Evolutionary conservation across 2,888 invertebrate species (phyloP).

Genomic region (Hofmannophila pseudospretella): DNA sequence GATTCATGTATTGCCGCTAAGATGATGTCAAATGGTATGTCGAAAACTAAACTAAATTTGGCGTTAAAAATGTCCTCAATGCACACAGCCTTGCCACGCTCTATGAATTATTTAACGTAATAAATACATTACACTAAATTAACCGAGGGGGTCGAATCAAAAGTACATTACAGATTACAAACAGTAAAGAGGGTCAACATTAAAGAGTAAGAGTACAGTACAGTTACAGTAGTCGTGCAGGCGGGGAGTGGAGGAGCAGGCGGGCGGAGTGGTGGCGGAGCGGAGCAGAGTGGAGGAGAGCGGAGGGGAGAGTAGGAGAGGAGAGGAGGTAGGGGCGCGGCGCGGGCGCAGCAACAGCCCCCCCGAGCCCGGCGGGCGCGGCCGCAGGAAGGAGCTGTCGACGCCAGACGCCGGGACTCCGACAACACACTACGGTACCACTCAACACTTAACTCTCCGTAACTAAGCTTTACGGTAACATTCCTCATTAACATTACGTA

Average conservation of each 20-base stretch:
- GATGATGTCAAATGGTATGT: constrained; percentile 69
- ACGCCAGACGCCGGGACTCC: constrained; percentile 61
- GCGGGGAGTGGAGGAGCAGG: constrained; percentile 51
- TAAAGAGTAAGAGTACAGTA: constrained; percentile 68
- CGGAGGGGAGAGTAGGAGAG: constrained; percentile 7
- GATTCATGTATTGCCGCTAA: constrained; percentile 67
- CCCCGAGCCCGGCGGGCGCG: constrained; percentile 27
- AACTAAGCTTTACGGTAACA: constrained; percentile 75
- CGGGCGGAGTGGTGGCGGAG: constrained; percentile 23
- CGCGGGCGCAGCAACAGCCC: constrained; percentile 42
- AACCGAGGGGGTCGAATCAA: constrained; percentile 73
- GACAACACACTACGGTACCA: constrained; percentile 75
- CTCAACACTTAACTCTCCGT: constrained; percentile 73
- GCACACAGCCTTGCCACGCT: constrained; percentile 86
- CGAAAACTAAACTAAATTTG: constrained; percentile 70
- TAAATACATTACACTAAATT: constrained; percentile 68
- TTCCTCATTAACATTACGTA: constrained; percentile 63
- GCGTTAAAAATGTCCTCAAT: constrained; percentile 78
- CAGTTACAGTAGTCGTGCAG: constrained; percentile 69
- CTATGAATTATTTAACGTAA: constrained; percentile 68
- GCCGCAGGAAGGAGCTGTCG: constrained; percentile 50
- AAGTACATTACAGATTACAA: constrained; percentile 72
- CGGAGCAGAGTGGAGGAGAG: constrained; percentile 24
- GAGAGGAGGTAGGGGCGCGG: constrained; percentile 8
- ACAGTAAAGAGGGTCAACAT: constrained; percentile 70